phyloP scores from a whole-genome alignment of 2,113 vertebrate genomes.

The Neodontobutis hainanensis region DNA sequence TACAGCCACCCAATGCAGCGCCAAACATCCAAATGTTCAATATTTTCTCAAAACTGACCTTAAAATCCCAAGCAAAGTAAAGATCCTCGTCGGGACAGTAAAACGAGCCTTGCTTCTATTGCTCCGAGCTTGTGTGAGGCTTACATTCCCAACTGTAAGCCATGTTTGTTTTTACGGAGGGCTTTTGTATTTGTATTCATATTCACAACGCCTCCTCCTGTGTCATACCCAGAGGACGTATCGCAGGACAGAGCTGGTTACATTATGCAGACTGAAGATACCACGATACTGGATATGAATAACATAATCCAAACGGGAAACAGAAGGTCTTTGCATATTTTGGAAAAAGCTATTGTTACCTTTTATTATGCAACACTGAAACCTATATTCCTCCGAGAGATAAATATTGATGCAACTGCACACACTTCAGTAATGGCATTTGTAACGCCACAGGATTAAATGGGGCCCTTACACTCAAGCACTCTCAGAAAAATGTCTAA shows the following conservation, averaged over 20 bases:
- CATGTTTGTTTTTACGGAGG: constrained; percentile 61
- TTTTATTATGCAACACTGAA: constrained; percentile 58
- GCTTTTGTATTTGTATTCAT: constrained; percentile 59
- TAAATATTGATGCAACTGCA: constrained; percentile 60
- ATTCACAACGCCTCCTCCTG: constrained; percentile 44
- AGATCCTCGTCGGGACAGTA: constrained; percentile 41
- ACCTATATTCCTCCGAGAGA: constrained; percentile 59
- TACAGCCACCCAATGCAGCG: constrained; percentile 3
- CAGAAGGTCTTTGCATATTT: constrained; percentile 68
- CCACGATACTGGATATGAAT: constrained; percentile 57
- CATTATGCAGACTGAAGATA: constrained; percentile 58
- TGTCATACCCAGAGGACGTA: constrained; percentile 52
- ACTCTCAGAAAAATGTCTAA: constrained; percentile 38
- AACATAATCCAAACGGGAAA: constrained; percentile 62
- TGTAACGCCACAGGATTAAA: constrained; percentile 69
- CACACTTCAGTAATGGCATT: constrained; percentile 66
- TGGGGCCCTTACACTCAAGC: constrained; percentile 34
- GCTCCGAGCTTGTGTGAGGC: constrained; percentile 27
- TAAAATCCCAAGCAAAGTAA: constrained; percentile 31
- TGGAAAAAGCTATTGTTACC: constrained; percentile 59
- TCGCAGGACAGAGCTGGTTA: constrained; percentile 43
- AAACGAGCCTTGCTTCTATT: constrained; percentile 7
- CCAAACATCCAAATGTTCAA: constrained; percentile 31
- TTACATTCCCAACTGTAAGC: constrained; percentile 57
- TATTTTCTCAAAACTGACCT: constrained; percentile 42